These are phyloP conservation scores for Ammodytes marinus DNA, from an alignment of 2,113 vertebrate species.

Conservation along the genomic window DNA sequence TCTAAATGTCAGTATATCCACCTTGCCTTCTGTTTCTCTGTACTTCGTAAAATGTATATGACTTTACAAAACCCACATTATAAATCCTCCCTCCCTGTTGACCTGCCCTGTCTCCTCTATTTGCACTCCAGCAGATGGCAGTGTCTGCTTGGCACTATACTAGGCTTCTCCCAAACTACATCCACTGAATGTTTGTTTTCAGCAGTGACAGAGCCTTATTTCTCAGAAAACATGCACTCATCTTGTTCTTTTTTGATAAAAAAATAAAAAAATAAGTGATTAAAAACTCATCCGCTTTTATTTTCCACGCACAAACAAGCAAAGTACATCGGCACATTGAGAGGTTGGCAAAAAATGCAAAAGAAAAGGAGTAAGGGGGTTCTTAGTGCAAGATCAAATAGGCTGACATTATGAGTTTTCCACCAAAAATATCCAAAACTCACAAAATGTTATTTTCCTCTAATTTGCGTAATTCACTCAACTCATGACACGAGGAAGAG, in stretches of 20 bases:
- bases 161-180: neutral
- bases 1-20: slow-evolving; percentile 4
- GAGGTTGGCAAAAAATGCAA: neutral
- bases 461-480: neutral
- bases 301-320: neutral
- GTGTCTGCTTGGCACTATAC: slow-evolving; percentile 62
- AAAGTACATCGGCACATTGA: neutral
- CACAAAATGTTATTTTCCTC: neutral
- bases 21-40: slow-evolving; percentile 3
- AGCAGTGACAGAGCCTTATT: slow-evolving; percentile 1
- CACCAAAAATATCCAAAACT: neutral
- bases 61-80: slow-evolving; percentile 14
- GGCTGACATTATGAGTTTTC: neutral
- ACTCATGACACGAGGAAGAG: neutral
- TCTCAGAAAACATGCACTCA: neutral
- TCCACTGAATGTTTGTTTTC: slow-evolving; percentile 9
- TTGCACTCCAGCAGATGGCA: slow-evolving; percentile 78
- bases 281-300: neutral
- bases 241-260: neutral
- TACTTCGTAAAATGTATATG: slow-evolving; percentile 16
- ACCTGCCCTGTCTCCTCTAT: slow-evolving; percentile 31
- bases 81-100: slow-evolving; percentile 12
- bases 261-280: neutral
- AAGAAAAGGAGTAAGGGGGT: neutral
- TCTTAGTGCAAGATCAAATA: neutral